Conservation (phyloP, 2,797 vertebrate species). For the Chiloscyllium punctatum region DNA sequence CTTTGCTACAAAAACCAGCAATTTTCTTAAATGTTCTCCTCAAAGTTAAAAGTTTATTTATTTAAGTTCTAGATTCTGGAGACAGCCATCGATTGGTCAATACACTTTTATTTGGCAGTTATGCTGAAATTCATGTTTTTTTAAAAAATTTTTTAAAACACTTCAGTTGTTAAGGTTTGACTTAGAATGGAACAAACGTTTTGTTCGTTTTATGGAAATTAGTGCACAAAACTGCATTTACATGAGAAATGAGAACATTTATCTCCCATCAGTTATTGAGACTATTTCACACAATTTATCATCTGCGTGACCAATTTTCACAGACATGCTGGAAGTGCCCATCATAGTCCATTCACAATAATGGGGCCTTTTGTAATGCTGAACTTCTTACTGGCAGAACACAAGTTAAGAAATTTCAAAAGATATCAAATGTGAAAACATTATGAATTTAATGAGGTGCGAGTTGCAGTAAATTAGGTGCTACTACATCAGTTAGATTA, state of each 20-base stretch:
- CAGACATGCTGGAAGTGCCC: background rate
- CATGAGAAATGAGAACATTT: background rate
- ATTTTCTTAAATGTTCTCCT: background rate
- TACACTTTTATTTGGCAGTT: background rate
- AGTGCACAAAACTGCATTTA: background rate
- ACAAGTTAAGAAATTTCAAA: background rate
- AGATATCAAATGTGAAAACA: background rate
- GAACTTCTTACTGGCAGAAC: background rate
- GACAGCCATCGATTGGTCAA: background rate
- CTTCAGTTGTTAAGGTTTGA: background rate
- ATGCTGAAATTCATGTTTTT: background rate
- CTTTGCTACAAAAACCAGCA: background rate
- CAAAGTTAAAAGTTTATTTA: background rate
- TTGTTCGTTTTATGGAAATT: background rate
- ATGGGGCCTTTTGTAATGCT: background rate
- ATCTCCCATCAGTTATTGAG: background rate
- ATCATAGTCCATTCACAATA: background rate
- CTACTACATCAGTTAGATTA: background rate
- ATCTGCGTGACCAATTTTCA: background rate
- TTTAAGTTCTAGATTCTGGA: background rate
- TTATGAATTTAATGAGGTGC: background rate
- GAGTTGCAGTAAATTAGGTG: background rate
- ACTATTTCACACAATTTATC: background rate
- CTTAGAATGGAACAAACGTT: background rate
- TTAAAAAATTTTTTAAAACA: background rate